These are phyloP conservation scores for Halictus ligatus DNA, from an alignment of 2,888 invertebrate species.

Conservation along the genomic window DNA sequence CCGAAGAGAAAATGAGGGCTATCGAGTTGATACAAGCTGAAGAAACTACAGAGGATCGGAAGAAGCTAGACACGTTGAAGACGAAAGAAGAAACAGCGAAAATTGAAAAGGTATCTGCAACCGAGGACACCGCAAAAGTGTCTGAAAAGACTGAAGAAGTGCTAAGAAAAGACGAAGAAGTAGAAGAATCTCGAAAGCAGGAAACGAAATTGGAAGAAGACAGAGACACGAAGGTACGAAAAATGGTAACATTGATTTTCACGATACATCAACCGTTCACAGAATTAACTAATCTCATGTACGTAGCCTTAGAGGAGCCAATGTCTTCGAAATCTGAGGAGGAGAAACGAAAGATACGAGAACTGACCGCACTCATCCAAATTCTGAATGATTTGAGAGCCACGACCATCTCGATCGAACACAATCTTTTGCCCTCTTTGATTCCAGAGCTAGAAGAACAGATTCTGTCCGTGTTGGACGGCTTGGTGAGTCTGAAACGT, in stretches of 20 bases:
- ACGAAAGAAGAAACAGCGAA: neutral
- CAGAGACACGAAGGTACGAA: slow-evolving; percentile 24
- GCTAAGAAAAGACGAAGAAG: slow-evolving; percentile 11
- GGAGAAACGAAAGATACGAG: slow-evolving; percentile 59
- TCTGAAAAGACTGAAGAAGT: neutral
- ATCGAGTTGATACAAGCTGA: neutral
- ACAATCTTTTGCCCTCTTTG: slow-evolving; percentile 22
- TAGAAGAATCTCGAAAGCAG: neutral
- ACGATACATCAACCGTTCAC: slow-evolving; percentile 61
- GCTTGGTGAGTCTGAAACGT: slow-evolving; percentile 41
- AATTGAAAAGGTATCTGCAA: neutral
- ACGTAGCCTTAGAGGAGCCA: slow-evolving; percentile 47
- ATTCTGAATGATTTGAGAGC: slow-evolving; percentile 63
- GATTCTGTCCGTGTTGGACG: slow-evolving; percentile 23
- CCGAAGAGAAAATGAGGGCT: neutral
- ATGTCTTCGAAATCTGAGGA: slow-evolving; percentile 60
- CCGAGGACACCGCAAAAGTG: neutral
- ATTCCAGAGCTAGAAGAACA: slow-evolving; percentile 33
- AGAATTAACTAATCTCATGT: slow-evolving; percentile 55
- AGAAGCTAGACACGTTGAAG: neutral
- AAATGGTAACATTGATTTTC: slow-evolving; percentile 39
- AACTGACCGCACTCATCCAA: slow-evolving; percentile 61
- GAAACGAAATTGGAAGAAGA: neutral
- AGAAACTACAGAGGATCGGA: neutral
- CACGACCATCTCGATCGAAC: slow-evolving; percentile 46